Evolutionary conservation across 2,888 invertebrate species (phyloP).

Genomic region (Microchrysa polita): DNA sequence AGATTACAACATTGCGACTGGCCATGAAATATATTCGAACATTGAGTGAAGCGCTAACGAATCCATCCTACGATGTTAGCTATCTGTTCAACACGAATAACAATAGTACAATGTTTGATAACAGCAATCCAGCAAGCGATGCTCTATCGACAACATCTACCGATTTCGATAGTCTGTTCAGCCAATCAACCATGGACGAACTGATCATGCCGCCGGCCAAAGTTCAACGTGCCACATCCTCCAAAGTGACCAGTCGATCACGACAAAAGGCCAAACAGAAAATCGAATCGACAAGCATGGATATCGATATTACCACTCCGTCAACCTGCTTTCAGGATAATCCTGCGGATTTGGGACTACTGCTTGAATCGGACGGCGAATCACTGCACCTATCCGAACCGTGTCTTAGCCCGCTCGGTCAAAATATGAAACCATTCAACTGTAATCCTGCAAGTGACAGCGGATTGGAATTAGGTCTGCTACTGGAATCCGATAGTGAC

Average conservation of each 20-base stretch:
- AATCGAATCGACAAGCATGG: background rate
- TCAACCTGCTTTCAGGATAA: conserved; percentile 53
- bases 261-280: conserved; percentile 37
- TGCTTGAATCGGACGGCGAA: conserved; percentile 71
- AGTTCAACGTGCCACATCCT: background rate
- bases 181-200: background rate
- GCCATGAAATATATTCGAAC: conserved; percentile 89
- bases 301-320: conserved; percentile 44
- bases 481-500: conserved; percentile 59
- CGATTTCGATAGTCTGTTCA: conserved; percentile 21
- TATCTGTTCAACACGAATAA: conserved; percentile 36
- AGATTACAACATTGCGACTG: conserved; percentile 85
- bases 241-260: conserved; percentile 7
- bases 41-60: conserved; percentile 71
- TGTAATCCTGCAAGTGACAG: conserved; percentile 49
- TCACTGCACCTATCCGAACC: conserved; percentile 64
- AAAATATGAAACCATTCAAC: conserved; percentile 48
- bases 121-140: conserved; percentile 16
- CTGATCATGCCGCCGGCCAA: conserved; percentile 16
- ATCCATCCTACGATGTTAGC: conserved; percentile 61
- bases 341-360: conserved; percentile 62
- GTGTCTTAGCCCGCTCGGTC: conserved; percentile 58
- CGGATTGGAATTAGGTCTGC: conserved; percentile 59
- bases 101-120: conserved; percentile 8
- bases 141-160: background rate